phyloP scores from a whole-genome alignment of 1,140 invertebrate species.

The Vollenhovia emeryi region DNA sequence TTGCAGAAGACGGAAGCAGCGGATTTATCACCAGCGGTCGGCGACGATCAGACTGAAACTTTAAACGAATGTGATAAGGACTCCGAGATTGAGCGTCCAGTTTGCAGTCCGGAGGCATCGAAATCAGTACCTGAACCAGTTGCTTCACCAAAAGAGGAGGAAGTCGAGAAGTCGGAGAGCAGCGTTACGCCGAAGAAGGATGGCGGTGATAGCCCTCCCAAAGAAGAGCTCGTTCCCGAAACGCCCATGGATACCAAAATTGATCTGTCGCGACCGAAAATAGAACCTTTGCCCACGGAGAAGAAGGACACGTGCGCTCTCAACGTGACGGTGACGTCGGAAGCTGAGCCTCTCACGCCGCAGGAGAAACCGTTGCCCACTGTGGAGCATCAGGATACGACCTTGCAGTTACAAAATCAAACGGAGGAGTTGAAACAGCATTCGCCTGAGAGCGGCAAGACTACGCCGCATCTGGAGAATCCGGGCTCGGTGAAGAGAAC shows the following conservation, averaged over 20 bases:
- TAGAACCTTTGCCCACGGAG: constrained; percentile 54
- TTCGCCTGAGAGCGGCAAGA: constrained; percentile 86
- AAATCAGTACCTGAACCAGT: constrained; percentile 70
- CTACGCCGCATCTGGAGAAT: constrained; percentile 86
- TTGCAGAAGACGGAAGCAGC: constrained; percentile 28
- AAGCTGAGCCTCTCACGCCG: constrained; percentile 67
- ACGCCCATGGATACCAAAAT: constrained; percentile 62
- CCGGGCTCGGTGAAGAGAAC: constrained; percentile 86
- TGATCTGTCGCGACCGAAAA: constrained; percentile 60
- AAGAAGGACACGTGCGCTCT: constrained; percentile 62
- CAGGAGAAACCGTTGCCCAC: constrained; percentile 77
- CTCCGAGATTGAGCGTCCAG: constrained; percentile 46
- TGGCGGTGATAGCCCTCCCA: constrained; percentile 11
- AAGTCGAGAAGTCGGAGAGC: constrained; percentile 54
- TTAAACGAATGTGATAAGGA: constrained; percentile 61
- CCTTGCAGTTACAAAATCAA: constrained; percentile 75
- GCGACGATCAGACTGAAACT: constrained; percentile 29
- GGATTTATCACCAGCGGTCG: not conserved
- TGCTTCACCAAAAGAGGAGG: constrained; percentile 61
- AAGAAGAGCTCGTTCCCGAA: constrained; percentile 59
- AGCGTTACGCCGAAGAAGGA: constrained; percentile 47
- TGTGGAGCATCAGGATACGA: constrained; percentile 72
- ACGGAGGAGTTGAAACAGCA: constrained; percentile 81
- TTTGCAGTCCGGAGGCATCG: constrained; percentile 61
- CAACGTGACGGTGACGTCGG: constrained; percentile 18